Evolutionary conservation across 2,113 vertebrate species (phyloP).

Genomic region (Aptenodytes patagonicus): DNA sequence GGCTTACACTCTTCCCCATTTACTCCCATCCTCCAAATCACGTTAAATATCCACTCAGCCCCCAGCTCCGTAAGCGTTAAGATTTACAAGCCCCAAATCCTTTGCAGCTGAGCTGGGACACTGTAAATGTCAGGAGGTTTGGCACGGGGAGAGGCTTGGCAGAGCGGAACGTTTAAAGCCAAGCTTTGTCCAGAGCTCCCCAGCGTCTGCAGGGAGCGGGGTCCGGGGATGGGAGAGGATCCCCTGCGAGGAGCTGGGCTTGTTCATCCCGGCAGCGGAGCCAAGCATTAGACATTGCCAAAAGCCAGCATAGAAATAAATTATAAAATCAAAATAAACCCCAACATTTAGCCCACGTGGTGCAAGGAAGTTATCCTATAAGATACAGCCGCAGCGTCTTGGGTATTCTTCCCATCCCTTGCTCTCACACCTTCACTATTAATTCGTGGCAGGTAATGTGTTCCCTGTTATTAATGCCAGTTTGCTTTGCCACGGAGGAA

Average conservation of each 20-base stretch:
- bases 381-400: background rate
- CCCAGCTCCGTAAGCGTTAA: background rate
- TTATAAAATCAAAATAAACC: background rate
- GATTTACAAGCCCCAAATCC: background rate
- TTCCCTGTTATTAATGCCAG: background rate
- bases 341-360: background rate
- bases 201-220: accelerated
- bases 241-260: background rate
- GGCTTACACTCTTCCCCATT: background rate
- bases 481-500: background rate
- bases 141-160: background rate
- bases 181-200: background rate
- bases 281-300: background rate
- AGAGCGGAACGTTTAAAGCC: accelerated
- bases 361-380: background rate
- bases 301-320: background rate
- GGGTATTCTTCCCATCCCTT: background rate
- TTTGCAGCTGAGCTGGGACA: background rate
- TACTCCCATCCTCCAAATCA: background rate
- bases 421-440: background rate
- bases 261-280: background rate
- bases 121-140: background rate
- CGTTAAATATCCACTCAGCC: accelerated
- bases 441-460: background rate
- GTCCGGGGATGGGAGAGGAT: background rate